Conservation (phyloP, 2,113 vertebrate genomes). For the Lucifuga dentata region DNA sequence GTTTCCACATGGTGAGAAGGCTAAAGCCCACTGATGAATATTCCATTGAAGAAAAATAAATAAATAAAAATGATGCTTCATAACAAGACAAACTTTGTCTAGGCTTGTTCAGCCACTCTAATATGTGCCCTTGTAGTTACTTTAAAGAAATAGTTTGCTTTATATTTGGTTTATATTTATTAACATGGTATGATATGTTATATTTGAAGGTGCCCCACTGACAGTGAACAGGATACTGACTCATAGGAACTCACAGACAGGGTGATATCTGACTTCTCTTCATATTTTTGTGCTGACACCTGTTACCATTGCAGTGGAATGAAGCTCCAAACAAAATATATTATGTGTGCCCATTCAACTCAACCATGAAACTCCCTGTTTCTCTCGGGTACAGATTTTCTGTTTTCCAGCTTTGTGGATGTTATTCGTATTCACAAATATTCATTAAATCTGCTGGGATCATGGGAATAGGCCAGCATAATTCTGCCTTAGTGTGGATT, state of each 20-base stretch:
- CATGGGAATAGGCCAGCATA: conserved; percentile 3
- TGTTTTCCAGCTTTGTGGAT: neutral
- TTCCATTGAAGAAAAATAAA: too few relatives aligned
- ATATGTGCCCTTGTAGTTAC: too few relatives aligned
- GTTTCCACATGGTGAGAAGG: too few relatives aligned
- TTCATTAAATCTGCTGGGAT: conserved; percentile 33
- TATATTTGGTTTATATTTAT: too few relatives aligned
- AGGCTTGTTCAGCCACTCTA: too few relatives aligned
- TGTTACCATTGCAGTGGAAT: conserved; percentile 30
- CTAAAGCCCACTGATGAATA: too few relatives aligned
- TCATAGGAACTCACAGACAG: neutral
- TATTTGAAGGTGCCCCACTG: neutral
- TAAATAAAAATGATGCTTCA: too few relatives aligned
- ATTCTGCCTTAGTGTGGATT: conserved; percentile 45
- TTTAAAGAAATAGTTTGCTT: too few relatives aligned
- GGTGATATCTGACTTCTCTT: neutral
- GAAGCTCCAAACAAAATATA: conserved; percentile 10
- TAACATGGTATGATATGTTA: too few relatives aligned
- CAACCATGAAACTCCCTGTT: conserved; percentile 8
- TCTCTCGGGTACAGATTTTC: conserved; percentile 20
- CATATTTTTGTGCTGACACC: conserved; percentile 51
- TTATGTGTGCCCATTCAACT: conserved; percentile 21
- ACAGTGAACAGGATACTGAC: neutral
- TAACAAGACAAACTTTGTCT: too few relatives aligned
- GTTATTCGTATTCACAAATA: conserved; percentile 10